phyloP scores from a whole-genome alignment of 2,113 vertebrate species.

The Archilochus colubris region DNA sequence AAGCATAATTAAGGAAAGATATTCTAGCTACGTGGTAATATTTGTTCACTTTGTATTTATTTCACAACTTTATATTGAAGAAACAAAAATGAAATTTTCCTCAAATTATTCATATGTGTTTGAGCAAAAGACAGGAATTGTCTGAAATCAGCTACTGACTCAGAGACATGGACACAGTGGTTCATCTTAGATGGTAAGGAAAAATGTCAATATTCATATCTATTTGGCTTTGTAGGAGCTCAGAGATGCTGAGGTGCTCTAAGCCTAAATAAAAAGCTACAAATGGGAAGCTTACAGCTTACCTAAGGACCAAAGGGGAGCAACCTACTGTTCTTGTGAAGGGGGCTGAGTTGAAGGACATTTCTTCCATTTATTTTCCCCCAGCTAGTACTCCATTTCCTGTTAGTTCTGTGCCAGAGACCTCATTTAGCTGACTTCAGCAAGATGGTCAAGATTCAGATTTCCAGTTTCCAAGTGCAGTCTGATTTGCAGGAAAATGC shows the following conservation, averaged over 20 bases:
- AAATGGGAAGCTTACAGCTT: not conserved
- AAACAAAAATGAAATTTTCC: not conserved
- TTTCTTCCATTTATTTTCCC: not conserved
- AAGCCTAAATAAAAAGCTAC: not conserved
- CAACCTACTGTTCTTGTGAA: not conserved
- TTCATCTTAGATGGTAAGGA: not conserved
- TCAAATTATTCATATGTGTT: not conserved
- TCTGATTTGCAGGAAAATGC: conserved; percentile 4
- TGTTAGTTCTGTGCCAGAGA: conserved; percentile 8
- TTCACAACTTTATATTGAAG: not conserved
- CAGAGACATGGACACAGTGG: not conserved
- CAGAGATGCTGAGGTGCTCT: not conserved
- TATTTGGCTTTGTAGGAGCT: not conserved
- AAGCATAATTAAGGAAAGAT: not conserved
- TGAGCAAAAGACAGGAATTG: not conserved
- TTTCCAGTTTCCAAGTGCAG: not conserved
- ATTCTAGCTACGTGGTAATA: not conserved
- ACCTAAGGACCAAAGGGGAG: not conserved
- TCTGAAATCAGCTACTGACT: not conserved
- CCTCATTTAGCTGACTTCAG: conserved; percentile 26
- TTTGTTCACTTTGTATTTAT: not conserved
- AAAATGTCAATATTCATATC: not conserved
- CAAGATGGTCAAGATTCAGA: not conserved
- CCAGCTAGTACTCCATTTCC: not conserved
- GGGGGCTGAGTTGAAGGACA: not conserved